These are phyloP conservation scores for Pangasius mekongensis DNA, from an alignment of 2,797 vertebrate species.

Conservation along the genomic window DNA sequence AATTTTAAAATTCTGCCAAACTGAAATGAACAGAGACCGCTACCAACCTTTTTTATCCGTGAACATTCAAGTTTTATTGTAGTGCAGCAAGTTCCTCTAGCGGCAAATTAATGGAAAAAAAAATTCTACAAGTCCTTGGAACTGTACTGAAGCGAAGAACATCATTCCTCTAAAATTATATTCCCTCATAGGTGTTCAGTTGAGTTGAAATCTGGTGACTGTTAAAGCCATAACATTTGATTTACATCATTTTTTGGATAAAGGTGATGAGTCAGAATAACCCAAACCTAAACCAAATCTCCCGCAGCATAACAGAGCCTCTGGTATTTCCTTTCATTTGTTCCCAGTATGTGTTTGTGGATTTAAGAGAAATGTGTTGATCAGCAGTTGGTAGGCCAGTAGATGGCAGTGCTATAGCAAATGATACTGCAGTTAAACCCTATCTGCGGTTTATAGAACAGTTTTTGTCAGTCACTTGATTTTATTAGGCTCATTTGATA, in stretches of 20 bases:
- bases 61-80: not conserved
- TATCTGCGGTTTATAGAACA: not conserved
- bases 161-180: not conserved
- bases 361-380: slow-evolving; percentile 8
- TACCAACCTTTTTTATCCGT: not conserved
- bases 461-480: not conserved
- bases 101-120: not conserved
- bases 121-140: not conserved
- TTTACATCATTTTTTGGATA: not conserved
- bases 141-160: not conserved
- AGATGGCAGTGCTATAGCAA: slow-evolving; percentile 62
- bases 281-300: not conserved
- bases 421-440: not conserved
- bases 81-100: not conserved
- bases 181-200: not conserved
- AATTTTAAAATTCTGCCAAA: not conserved
- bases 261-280: not conserved
- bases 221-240: not conserved
- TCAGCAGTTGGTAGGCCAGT: slow-evolving; percentile 56
- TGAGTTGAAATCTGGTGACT: not conserved
- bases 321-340: not conserved
- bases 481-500: not conserved
- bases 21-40: not conserved
- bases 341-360: not conserved
- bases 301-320: not conserved